These are phyloP conservation scores for Anguilla megastoma DNA, from an alignment of 2,797 vertebrate species.

Conservation along the genomic window DNA sequence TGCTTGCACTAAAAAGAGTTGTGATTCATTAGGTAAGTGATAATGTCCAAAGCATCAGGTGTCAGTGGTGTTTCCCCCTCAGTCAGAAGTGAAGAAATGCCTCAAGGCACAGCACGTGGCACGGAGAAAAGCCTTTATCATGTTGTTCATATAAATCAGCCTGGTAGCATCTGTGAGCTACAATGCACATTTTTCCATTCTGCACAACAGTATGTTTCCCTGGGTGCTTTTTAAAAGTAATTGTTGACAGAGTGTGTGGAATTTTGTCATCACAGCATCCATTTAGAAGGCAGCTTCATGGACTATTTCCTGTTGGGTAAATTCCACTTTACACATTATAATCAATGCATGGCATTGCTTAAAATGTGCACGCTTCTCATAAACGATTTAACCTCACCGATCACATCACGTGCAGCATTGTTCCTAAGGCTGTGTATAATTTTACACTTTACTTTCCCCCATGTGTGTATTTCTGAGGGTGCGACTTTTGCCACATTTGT, in stretches of 20 bases:
- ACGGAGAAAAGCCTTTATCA: not conserved
- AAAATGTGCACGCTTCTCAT: not conserved
- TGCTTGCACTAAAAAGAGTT: not conserved
- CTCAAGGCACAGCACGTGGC: not conserved
- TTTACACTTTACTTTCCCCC: not conserved
- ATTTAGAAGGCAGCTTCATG: not conserved
- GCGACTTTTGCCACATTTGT: not conserved
- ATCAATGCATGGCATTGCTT: not conserved
- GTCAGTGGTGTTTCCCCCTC: not conserved
- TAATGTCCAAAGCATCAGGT: not conserved
- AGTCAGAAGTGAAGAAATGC: not conserved
- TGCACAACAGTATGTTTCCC: not conserved
- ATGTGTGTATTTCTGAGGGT: not conserved
- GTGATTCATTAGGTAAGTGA: not conserved
- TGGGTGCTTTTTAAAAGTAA: not conserved
- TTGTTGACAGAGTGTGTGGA: too few relatives aligned
- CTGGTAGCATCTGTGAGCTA: too few relatives aligned
- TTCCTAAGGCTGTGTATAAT: not conserved
- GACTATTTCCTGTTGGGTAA: not conserved
- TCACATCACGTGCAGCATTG: not conserved
- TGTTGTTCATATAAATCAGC: not conserved
- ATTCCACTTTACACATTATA: not conserved
- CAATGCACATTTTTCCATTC: too few relatives aligned
- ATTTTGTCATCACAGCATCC: not conserved
- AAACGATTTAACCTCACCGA: not conserved